Base-by-base conservation (phyloP, 2,113 vertebrate species). In the Ploceus nigricollis region DNA sequence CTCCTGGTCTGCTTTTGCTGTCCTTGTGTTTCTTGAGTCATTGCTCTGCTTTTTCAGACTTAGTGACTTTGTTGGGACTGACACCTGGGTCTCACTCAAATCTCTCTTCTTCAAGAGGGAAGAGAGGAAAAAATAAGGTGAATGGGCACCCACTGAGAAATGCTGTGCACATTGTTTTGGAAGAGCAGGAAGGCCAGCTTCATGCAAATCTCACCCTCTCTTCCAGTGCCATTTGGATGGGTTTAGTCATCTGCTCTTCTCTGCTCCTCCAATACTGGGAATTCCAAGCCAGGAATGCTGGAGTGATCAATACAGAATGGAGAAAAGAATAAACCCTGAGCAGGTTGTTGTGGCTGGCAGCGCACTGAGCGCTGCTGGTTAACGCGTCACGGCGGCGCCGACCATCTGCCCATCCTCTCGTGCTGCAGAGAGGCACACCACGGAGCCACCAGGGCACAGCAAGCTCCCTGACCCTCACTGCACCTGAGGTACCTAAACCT, bases 281-380 rank as follows among this genome's bases (percentile, higher is more conserved):
- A 60, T 70, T 78, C n/a, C 37, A 65, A 66, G 84, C 64, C 82
- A 95, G 66, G 71, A 93, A 71, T 42, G 73, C 21, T 89, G 93
- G 79, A 83, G 69, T 71, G 88, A 92, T 95, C 88, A 89, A 44
- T 96, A 71, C 65, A 57, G 85, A 81, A 22, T 18, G 51, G 87
- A 77, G 87, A 76, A 60, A 66, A 66, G 88, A 75, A 70, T 58
- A 83, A 95, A 68, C 30, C 70, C 8, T 70, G 96, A 88, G 92
- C 82, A 18, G 70, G 92, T 70, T 93, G 96, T 83, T 95, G 92
- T 93, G 95, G 78, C 96, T 96, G 95, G 95, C 89, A 7, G 1
- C 40, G 78, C 82, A 14, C 87, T 48, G 83, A 57, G 91, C 10
- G 7, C 94, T 93, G 94, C 76, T 93, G 94, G 93, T 45, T 54